These are phyloP conservation scores for Parotia lawesii DNA, from an alignment of 2,113 vertebrate species.

Conservation along the genomic window DNA sequence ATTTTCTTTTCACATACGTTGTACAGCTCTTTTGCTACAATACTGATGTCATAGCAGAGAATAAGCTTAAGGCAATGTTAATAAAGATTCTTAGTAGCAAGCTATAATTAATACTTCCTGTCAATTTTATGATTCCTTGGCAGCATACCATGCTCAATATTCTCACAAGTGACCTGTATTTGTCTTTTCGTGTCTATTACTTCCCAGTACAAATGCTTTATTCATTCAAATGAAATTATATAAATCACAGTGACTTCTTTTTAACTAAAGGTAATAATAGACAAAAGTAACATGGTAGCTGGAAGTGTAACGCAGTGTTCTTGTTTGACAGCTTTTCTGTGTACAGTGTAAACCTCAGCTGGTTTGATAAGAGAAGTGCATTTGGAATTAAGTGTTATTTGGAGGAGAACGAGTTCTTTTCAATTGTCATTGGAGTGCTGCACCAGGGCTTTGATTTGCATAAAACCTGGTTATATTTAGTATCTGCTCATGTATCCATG, in stretches of 20 bases:
- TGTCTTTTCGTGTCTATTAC: not conserved
- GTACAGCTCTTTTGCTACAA: not conserved
- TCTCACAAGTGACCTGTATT: not conserved
- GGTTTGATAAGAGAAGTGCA: slow-evolving; percentile 27
- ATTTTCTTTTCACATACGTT: not conserved
- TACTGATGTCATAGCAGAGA: not conserved
- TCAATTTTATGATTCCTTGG: not conserved
- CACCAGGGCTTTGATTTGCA: slow-evolving; percentile 44
- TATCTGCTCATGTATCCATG: slow-evolving; percentile 7
- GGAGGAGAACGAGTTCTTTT: slow-evolving; percentile 12
- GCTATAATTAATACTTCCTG: not conserved
- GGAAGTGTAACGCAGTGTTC: not conserved
- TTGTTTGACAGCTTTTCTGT: slow-evolving; percentile 1
- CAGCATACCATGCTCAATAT: not conserved
- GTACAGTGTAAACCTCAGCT: not conserved
- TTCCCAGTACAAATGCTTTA: not conserved
- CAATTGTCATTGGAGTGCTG: slow-evolving; percentile 33
- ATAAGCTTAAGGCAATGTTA: not conserved
- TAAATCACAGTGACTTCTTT: not conserved
- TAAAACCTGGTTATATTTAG: slow-evolving; percentile 59
- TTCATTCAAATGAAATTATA: not conserved
- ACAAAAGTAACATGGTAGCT: not conserved
- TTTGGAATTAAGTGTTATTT: slow-evolving; percentile 32
- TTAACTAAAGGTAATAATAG: not conserved
- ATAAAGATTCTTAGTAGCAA: not conserved